Evolutionary conservation across 2,888 invertebrate genomes (phyloP), one percentile per base, ranked within the genome.

Genomic region (Chaetogeoica ovagalla): DNA sequence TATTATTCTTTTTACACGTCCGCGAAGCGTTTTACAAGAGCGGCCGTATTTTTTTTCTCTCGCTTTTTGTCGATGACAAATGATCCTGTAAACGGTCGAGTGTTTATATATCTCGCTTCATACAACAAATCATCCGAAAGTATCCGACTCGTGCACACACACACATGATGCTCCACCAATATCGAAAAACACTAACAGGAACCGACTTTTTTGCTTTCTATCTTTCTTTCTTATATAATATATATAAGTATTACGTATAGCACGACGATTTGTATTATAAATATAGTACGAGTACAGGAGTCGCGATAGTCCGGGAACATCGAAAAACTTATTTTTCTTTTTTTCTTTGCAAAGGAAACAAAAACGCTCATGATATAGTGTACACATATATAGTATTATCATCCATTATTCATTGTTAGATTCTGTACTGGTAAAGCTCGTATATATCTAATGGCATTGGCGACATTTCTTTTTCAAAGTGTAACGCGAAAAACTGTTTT

Each of bases 61-160:
- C 30, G 30, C 15, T 62, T 75, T 76, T 68, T 59, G 76, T 77
- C 62, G 52, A 77, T 70, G 77, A 77, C 77, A 77, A 77, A 77
- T 77, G 77, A 77, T 77, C 77, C 62, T 69, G 69, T 77, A 77
- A 77, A 77, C 62, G 69, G 77, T 70, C 77, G 62, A 77, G 39
- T 52, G 62, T 77, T 70, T 55, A 48, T 62, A 72, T 73, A 73
- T 1, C 9, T 21, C 55, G 30, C 23, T 11, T 39, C 23, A 1
- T 57, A 19, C 57, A 76, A 30, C 75, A 76, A 76, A 76, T 76
- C 75, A 59, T 19, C 75, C 66, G 21, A 48, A 52, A 57, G 43
- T 57, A 23, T 66, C 39, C 59, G 39, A 4, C 59, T 9, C 23
- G 9, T 48, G 9, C 37, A 74, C 43, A 30, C 19, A 74, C 43